These are phyloP conservation scores for Atta texana DNA, from an alignment of 1,140 invertebrate genomes.

Conservation along the genomic window DNA sequence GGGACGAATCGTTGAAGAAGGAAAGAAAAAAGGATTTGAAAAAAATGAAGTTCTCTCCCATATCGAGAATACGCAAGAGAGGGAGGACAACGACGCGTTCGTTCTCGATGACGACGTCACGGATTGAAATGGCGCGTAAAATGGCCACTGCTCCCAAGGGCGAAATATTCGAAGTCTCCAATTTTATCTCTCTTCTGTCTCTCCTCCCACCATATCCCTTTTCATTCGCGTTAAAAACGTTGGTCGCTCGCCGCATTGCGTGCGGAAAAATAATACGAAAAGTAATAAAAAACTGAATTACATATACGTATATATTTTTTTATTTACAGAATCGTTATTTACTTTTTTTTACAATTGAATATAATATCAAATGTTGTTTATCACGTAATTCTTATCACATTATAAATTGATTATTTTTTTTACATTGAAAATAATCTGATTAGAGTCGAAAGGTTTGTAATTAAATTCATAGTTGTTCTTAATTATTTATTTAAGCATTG, in stretches of 20 bases:
- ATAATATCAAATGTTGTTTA: too few species aligned
- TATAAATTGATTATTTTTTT: too few species aligned
- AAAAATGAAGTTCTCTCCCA: conserved; percentile 41
- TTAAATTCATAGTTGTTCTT: too few species aligned
- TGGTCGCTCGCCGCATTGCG: conserved; percentile 30
- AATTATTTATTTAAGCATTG: too few species aligned
- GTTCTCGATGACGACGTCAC: conserved; percentile 80
- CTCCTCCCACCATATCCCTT: conserved; percentile 2
- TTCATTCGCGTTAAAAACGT: conserved; percentile 49
- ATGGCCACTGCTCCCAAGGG: conserved; percentile 81
- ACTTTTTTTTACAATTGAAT: too few species aligned
- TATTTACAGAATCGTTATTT: background rate
- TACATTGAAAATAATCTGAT: too few species aligned
- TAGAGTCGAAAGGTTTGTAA: too few species aligned
- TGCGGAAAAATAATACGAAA: background rate
- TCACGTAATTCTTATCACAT: too few species aligned
- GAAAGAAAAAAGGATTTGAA: conserved; percentile 59
- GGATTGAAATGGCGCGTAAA: conserved; percentile 84
- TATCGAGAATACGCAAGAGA: conserved; percentile 25
- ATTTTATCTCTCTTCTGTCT: conserved; percentile 67
- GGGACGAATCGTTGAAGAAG: conserved; percentile 33
- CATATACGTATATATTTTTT: background rate
- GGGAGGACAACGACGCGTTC: conserved; percentile 56
- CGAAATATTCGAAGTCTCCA: conserved; percentile 79
- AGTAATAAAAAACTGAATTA: conserved; percentile 14